Evolutionary conservation across 2,888 invertebrate genomes (phyloP).

Genomic region (Sarcophaga rosellei): DNA sequence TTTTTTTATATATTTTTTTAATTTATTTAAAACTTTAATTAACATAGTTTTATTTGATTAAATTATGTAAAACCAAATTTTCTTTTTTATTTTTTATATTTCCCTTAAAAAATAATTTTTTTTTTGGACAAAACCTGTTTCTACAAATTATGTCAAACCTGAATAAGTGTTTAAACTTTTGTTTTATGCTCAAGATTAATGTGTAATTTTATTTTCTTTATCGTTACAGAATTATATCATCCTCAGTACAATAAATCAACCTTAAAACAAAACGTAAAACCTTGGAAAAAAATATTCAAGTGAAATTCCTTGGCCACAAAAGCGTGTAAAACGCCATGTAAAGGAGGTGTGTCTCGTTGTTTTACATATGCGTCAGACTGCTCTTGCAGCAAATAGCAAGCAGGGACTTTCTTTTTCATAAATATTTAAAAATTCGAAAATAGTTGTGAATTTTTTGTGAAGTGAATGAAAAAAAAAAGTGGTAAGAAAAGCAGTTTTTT

Average conservation of each 20-base stretch:
- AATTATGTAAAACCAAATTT: slow-evolving; percentile 51
- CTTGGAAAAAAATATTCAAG: slow-evolving; percentile 17
- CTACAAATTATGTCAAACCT: not conserved
- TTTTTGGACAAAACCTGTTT: no score
- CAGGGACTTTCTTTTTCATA: slow-evolving; percentile 56
- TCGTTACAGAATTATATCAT: slow-evolving; percentile 68
- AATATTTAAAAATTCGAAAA: slow-evolving; percentile 28
- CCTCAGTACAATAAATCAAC: slow-evolving; percentile 24
- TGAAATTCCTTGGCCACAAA: slow-evolving; percentile 23
- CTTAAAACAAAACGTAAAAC: slow-evolving; percentile 12
- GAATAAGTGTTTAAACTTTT: not conserved
- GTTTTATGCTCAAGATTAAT: slow-evolving; percentile 39
- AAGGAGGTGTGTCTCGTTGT: slow-evolving; percentile 46
- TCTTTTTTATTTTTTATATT: slow-evolving; percentile 17
- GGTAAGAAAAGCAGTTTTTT: not conserved
- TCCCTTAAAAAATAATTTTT: no score
- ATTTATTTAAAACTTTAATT: not conserved
- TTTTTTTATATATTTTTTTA: not conserved
- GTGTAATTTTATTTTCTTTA: slow-evolving; percentile 26
- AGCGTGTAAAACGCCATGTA: not conserved
- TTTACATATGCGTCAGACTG: slow-evolving; percentile 13
- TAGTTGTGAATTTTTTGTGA: slow-evolving; percentile 52
- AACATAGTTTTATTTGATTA: slow-evolving; percentile 12
- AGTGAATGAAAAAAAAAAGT: slow-evolving; percentile 26
- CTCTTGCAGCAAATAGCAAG: slow-evolving; percentile 32